Percentiles rank a stretch among this genome's conserved stretches.
Evolutionary conservation across 2,113 vertebrate species (phyloP).

Genomic region (Ptychochromis oligacanthus): DNA sequence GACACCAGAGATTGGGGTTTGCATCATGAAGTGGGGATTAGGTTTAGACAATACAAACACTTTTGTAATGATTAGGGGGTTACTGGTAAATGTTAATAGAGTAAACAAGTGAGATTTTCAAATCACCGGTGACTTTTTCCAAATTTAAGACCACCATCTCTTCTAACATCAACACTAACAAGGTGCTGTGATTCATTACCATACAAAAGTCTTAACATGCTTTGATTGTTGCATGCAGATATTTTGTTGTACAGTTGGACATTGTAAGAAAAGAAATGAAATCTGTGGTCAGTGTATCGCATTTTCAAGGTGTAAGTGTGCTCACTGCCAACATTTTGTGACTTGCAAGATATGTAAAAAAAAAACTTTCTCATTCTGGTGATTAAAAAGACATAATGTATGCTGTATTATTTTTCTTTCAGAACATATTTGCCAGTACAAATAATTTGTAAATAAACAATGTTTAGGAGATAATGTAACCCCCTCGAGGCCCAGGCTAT

Average conservation of each 20-base stretch:
- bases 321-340: neutral
- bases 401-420: neutral
- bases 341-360: neutral
- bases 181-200: accelerated
- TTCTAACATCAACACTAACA: neutral
- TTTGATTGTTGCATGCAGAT: neutral
- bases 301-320: neutral
- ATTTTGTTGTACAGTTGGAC: neutral
- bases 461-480: neutral
- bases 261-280: neutral
- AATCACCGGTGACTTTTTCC: neutral
- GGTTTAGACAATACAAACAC: neutral
- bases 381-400: neutral
- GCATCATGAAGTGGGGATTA: neutral
- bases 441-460: neutral
- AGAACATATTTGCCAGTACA: neutral
- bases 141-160: neutral
- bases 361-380: neutral
- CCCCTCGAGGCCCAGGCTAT: neutral
- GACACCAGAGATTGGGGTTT: neutral
- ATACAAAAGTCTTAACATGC: neutral
- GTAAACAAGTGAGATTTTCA: slow-evolving; percentile 5
- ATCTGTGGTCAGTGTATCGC: neutral
- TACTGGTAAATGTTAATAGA: neutral
- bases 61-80: neutral